Evolutionary conservation across 1,140 invertebrate genomes (phyloP), one percentile per base, ranked within the genome.

Genomic region (Apis florea): DNA sequence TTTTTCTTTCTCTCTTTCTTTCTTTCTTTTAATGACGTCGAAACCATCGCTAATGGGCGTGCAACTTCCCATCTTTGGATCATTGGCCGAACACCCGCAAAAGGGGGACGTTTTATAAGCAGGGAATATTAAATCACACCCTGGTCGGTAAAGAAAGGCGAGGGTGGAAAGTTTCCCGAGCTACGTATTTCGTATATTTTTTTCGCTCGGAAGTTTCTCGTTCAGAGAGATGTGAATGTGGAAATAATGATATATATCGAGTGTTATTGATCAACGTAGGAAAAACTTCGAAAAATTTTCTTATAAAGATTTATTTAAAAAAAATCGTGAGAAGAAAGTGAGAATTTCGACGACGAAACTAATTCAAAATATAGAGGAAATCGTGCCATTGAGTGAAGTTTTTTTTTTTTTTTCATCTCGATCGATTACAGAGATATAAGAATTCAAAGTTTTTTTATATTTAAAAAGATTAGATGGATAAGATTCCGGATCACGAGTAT

Each of bases 61-160:
- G 21, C 64, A 40, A 47, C 26, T 63, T 76, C 24, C 81, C n/a
- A 17, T 61, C 31, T 40, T 40, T 21, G 47, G 49, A 59, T 82
- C 74, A 82, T 82, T 76, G 74, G 74, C 63, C 17, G 61, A 26
- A 40, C n/a, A 40, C 19, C n/a, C 56, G 59, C 56, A 54, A 64
- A 53, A n/a, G n/a, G 80, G 49, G 58, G 73, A 61, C 49, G 47
- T 68, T 81, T 75, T 19, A 68, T 75, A 75, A 75, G 53, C 61
- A 26, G 40, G 54, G 79, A 58, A 77, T 77, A 77, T 81, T 75
- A 66, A 81, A 81, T 81, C 79, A 59, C 79, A 59, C 47, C 24
- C 61, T 15, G n/a, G 58, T 40, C 6, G 21, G n/a, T 17, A 19
- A 17, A 12, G n/a, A 24, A 17, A 26, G 4, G 6, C 21, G 24